Conservation (phyloP, 2,888 invertebrate genomes). For the Agriopis leucophaearia region DNA sequence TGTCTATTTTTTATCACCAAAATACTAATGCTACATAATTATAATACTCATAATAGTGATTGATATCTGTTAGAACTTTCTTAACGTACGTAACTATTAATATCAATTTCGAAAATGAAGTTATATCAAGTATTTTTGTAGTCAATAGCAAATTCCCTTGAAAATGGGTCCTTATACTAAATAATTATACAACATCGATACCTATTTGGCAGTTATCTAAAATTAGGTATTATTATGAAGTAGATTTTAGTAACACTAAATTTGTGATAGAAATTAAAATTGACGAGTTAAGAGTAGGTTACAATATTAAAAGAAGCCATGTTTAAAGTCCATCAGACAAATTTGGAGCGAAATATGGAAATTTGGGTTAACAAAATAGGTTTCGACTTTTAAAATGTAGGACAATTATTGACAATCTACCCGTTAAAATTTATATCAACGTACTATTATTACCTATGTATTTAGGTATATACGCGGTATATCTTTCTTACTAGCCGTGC, state of each 20-base stretch:
- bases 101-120: slow-evolving; percentile 48
- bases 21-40: slow-evolving; percentile 53
- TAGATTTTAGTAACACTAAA: slow-evolving; percentile 57
- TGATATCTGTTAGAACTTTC: slow-evolving; percentile 67
- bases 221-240: slow-evolving; percentile 59
- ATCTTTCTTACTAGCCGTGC: not conserved
- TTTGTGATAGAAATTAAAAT: slow-evolving; percentile 70
- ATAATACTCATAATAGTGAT: slow-evolving; percentile 62
- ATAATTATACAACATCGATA: slow-evolving; percentile 78
- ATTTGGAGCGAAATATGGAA: too few species aligned
- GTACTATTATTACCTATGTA: too few species aligned
- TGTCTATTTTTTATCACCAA: slow-evolving; percentile 49
- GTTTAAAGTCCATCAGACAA: slow-evolving; percentile 6
- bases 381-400: not conserved
- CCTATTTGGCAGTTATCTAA: slow-evolving; percentile 84
- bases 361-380: too few species aligned
- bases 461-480: not conserved
- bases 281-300: slow-evolving; percentile 59
- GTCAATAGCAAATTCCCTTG: slow-evolving; percentile 32
- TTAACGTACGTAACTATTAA: slow-evolving; percentile 49
- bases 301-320: slow-evolving; percentile 18
- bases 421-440: not conserved
- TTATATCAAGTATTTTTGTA: slow-evolving; percentile 38
- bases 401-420: not conserved
- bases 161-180: slow-evolving; percentile 42